Evolutionary conservation across 2,888 invertebrate genomes (phyloP).

Genomic region (Stramonita haemastoma): DNA sequence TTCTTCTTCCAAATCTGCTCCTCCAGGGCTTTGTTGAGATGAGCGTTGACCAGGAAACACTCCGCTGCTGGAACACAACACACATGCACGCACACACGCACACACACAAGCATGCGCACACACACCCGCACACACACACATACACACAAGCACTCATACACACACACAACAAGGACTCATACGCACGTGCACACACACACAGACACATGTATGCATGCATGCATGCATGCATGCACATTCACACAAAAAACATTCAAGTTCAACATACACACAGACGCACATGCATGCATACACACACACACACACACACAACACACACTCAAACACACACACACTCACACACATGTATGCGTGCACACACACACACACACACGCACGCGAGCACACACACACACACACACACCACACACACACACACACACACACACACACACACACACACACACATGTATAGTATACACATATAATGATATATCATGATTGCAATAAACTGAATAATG

Average conservation of each 20-base stretch:
- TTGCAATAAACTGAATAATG: too few species aligned
- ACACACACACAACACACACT: neutral
- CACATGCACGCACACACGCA: neutral
- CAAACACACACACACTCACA: neutral
- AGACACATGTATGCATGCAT: neutral
- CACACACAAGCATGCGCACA: neutral
- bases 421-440: too few species aligned
- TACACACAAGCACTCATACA: neutral
- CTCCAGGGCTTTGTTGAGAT: conserved; percentile 66
- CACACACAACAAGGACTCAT: neutral
- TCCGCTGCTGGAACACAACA: conserved; percentile 56
- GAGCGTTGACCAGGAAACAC: conserved; percentile 69
- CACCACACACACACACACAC: neutral
- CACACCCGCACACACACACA: neutral
- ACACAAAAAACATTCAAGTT: neutral
- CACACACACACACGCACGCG: conserved; percentile 20
- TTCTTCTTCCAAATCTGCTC: conserved; percentile 70
- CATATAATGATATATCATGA: neutral
- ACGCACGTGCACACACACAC: neutral
- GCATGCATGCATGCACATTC: neutral
- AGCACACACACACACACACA: neutral
- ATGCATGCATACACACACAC: neutral
- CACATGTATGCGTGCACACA: neutral
- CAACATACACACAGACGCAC: neutral
- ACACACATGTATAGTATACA: neutral